Percentiles rank a stretch among this genome's conserved stretches.
These are phyloP conservation scores for Etheostoma spectabile DNA, from an alignment of 2,113 vertebrate genomes.

Conservation along the genomic window DNA sequence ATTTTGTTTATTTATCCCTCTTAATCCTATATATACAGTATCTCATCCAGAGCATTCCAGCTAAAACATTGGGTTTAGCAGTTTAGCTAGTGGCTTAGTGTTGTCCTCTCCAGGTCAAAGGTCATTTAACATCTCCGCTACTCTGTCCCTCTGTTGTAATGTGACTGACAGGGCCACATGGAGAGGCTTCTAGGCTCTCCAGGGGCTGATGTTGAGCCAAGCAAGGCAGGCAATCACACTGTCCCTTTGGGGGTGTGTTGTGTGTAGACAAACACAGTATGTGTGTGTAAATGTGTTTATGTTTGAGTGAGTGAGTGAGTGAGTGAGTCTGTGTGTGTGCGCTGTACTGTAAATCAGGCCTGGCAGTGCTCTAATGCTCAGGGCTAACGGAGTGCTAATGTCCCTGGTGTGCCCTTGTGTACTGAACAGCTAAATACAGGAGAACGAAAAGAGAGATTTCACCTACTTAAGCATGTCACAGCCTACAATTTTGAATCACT, in stretches of 20 bases:
- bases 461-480: conserved; percentile 51
- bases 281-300: conserved; percentile 17
- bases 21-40: conserved; percentile 7
- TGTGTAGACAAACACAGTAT: conserved; percentile 34
- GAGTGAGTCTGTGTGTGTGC: not conserved
- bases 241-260: conserved; percentile 17
- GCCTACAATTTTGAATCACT: conserved; percentile 38
- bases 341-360: conserved; percentile 15
- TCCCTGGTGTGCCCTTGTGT: conserved; percentile 67
- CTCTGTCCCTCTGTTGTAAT: not conserved
- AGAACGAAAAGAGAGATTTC: conserved; percentile 46
- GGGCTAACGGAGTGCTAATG: conserved; percentile 63
- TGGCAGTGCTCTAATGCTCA: conserved; percentile 54
- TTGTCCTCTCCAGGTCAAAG: conserved; percentile 31
- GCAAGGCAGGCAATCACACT: conserved; percentile 13
- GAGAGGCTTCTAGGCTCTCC: conserved; percentile 23
- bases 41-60: not conserved
- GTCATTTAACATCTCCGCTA: conserved; percentile 3
- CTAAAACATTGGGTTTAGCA: not conserved
- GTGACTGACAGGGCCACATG: conserved; percentile 48
- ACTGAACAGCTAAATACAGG: conserved; percentile 59
- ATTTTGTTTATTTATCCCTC: not conserved
- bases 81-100: not conserved
- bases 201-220: conserved; percentile 16
- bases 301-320: conserved; percentile 24